These are phyloP conservation scores for Hydrolagus affinis DNA, from an alignment of 2,113 vertebrate species.

Conservation along the genomic window DNA sequence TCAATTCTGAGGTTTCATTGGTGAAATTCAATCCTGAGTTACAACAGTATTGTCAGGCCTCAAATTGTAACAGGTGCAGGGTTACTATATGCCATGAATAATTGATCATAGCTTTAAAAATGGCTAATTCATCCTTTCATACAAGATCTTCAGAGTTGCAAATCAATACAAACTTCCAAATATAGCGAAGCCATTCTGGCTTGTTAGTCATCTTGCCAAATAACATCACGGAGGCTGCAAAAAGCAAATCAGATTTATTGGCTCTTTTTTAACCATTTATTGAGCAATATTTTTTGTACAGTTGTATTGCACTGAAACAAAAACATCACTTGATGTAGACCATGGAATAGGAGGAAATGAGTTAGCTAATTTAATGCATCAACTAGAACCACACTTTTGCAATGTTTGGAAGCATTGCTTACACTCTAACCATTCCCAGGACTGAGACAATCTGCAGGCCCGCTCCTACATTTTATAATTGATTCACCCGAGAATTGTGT, in stretches of 20 bases:
- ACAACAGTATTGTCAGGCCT: not conserved
- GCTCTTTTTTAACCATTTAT: not conserved
- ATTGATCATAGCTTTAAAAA: slow-evolving; percentile 13
- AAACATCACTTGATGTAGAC: no score
- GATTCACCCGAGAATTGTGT: no score
- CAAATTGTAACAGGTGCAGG: slow-evolving; percentile 6
- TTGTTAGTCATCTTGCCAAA: slow-evolving; percentile 4
- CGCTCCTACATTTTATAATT: not conserved
- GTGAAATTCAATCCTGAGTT: slow-evolving; percentile 18
- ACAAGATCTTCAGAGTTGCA: not conserved
- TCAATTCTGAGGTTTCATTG: slow-evolving; percentile 25
- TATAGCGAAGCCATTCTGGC: not conserved
- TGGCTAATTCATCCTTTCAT: slow-evolving; percentile 22
- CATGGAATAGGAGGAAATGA: not conserved
- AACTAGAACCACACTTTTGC: not conserved
- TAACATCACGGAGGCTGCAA: not conserved
- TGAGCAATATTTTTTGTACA: not conserved
- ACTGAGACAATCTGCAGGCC: not conserved
- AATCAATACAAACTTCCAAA: slow-evolving; percentile 11
- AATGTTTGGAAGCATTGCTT: not conserved
- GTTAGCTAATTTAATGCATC: not conserved
- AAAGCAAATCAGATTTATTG: not conserved
- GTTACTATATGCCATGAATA: slow-evolving; percentile 24
- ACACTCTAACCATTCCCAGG: not conserved
- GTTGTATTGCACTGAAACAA: not conserved